Evolutionary conservation across 2,888 invertebrate genomes (phyloP).

Genomic region (Neoitamus cyanurus): DNA sequence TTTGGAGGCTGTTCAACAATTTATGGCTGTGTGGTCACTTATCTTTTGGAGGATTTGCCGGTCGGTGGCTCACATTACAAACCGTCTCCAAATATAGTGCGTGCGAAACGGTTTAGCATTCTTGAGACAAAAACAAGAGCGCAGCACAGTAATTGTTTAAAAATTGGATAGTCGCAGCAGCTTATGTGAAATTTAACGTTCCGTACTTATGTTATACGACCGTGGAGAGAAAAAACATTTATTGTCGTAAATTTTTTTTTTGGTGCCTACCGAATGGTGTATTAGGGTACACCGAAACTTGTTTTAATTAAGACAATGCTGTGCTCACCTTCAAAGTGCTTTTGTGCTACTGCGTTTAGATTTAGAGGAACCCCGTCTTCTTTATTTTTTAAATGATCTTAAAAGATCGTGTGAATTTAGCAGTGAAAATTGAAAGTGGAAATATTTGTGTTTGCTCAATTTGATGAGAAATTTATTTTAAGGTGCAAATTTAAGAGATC

Average conservation of each 20-base stretch:
- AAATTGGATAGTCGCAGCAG: neutral
- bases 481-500: neutral
- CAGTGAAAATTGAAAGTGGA: neutral
- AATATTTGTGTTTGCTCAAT: neutral
- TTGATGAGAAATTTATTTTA: neutral
- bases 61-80: neutral
- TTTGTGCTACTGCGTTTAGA: neutral
- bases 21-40: conserved; percentile 25
- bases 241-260: neutral
- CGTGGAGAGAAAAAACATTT: neutral
- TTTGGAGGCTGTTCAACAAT: conserved; percentile 29
- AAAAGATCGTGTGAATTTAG: neutral
- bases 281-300: neutral
- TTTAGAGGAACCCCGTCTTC: no score
- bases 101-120: neutral
- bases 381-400: neutral
- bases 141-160: neutral
- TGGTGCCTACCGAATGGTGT: neutral
- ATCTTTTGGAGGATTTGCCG: neutral
- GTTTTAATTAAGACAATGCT: neutral
- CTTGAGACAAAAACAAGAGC: neutral
- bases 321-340: neutral
- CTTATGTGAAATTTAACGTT: neutral
- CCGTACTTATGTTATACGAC: neutral
- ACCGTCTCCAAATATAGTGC: conserved; percentile 7